Conservation (phyloP, 2,797 vertebrate species). For the Acomys russatus region DNA sequence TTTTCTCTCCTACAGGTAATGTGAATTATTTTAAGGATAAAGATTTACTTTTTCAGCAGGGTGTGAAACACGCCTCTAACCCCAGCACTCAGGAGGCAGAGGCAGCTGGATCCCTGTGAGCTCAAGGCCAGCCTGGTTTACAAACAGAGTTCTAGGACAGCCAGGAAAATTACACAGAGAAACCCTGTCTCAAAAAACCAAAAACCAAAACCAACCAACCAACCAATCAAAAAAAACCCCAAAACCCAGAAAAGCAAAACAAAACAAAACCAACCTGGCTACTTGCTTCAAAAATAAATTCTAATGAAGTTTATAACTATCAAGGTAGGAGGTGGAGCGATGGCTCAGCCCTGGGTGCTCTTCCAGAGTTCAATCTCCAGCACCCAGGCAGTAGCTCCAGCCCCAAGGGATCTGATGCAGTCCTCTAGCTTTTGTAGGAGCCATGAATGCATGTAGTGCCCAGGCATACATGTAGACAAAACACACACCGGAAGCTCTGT, state of each 20-base stretch:
- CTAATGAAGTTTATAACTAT: background rate
- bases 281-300: background rate
- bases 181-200: no score
- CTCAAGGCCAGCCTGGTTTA: background rate
- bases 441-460: background rate
- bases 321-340: background rate
- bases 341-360: background rate
- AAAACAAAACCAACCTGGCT: background rate
- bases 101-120: background rate
- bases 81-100: background rate
- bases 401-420: background rate
- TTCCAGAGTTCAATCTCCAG: background rate
- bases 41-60: background rate
- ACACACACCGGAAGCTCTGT: background rate
- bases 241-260: no score
- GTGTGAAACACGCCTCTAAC: no score
- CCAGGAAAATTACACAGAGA: no score
- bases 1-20: background rate
- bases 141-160: no score
- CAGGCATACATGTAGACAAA: background rate
- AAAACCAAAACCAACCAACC: no score
- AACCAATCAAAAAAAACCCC: no score
- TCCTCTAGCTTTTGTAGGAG: background rate
- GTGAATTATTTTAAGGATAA: background rate
- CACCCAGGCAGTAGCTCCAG: background rate